Conservation (phyloP, 2,888 invertebrate species). For the Anorthoa munda region DNA sequence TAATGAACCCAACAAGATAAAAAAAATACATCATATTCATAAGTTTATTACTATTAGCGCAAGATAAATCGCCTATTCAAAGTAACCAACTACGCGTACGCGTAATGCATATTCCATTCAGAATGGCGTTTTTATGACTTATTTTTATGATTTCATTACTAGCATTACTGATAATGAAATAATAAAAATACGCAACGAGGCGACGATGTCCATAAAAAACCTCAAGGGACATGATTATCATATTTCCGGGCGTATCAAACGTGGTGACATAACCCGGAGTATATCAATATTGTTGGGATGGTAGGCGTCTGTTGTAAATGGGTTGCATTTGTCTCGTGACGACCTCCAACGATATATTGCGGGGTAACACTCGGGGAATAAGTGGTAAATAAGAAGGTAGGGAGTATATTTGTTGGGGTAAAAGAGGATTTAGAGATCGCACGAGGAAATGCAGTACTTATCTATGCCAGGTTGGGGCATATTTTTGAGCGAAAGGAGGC, state of each 20-base stretch:
- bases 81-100: background rate
- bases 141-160: slow-evolving; percentile 24
- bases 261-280: slow-evolving; percentile 25
- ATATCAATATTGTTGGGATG: slow-evolving; percentile 39
- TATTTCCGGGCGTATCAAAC: slow-evolving; percentile 34
- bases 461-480: background rate
- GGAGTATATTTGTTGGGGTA: slow-evolving; percentile 8
- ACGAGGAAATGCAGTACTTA: background rate
- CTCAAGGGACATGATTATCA: slow-evolving; percentile 29
- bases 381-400: slow-evolving; percentile 22
- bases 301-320: slow-evolving; percentile 46
- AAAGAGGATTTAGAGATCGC: background rate
- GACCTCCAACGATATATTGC: slow-evolving; percentile 12
- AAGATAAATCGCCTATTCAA: background rate
- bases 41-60: background rate
- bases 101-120: slow-evolving; percentile 1
- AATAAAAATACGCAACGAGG: slow-evolving; percentile 29
- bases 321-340: slow-evolving; percentile 37
- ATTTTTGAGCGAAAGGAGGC: background rate
- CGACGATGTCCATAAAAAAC: slow-evolving; percentile 19
- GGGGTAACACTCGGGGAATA: slow-evolving; percentile 23
- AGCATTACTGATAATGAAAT: slow-evolving; percentile 4
- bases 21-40: background rate
- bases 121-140: slow-evolving; percentile 17
- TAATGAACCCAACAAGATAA: background rate